Conservation (phyloP, 2,888 invertebrate species). For the Masnerella sp. region DNA sequence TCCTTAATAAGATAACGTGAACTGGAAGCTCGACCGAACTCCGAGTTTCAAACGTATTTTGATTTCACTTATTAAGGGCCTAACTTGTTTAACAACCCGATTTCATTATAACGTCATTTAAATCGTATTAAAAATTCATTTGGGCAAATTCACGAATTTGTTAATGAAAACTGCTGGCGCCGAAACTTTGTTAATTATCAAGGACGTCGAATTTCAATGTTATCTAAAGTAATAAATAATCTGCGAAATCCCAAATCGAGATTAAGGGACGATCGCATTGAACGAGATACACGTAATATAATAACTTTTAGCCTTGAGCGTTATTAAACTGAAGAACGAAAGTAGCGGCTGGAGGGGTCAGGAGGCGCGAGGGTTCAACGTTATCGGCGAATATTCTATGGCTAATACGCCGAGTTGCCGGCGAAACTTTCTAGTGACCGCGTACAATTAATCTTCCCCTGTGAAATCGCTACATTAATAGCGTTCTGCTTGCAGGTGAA, state of each 20-base stretch:
- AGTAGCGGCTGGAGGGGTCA: too few species aligned
- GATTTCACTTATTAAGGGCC: too few species aligned
- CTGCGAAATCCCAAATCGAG: conserved; percentile 17
- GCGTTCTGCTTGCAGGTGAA: conserved; percentile 6
- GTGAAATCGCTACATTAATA: conserved; percentile 40
- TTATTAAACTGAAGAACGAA: conserved; percentile 45
- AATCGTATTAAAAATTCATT: conserved; percentile 7
- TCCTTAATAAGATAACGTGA: too few species aligned
- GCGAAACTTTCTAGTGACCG: conserved; percentile 48
- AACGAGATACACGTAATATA: conserved; percentile 36
- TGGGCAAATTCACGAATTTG: too few species aligned
- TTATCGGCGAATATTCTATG: conserved; percentile 46
- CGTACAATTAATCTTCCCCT: conserved; percentile 47
- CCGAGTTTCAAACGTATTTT: too few species aligned
- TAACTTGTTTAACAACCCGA: too few species aligned
- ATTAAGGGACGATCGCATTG: too few species aligned
- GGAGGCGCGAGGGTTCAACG: too few species aligned
- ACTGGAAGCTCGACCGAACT: too few species aligned
- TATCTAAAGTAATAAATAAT: conserved; percentile 42
- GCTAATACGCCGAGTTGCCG: conserved; percentile 38
- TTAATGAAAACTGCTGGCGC: too few species aligned
- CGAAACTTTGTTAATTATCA: conserved; percentile 47
- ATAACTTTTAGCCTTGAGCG: conserved; percentile 43
- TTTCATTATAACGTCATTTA: too few species aligned
- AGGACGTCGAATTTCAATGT: conserved; percentile 19